A percentile compares a stretch with the other conserved stretches of the same genome.
These are phyloP conservation scores for Limnodromus scolopaceus DNA, from an alignment of 2,797 vertebrate species.

Conservation along the genomic window DNA sequence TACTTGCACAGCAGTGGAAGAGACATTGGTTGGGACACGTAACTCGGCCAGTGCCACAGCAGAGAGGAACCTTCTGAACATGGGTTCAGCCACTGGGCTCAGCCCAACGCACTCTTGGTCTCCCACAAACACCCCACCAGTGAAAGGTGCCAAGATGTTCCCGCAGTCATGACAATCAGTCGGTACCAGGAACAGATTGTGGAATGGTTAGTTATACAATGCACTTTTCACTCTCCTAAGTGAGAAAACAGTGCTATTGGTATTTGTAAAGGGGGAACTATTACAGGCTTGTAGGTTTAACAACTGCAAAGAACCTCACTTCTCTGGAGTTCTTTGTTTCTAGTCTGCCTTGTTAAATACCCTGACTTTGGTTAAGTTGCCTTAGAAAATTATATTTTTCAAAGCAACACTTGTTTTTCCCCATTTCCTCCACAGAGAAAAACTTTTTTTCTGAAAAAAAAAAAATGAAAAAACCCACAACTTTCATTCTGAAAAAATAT, in stretches of 20 bases:
- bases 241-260: background rate
- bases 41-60: background rate
- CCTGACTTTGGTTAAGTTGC: background rate
- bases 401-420: background rate
- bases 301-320: background rate
- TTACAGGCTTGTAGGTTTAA: background rate
- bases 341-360: background rate
- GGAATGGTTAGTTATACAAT: constrained; percentile 20
- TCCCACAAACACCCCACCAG: background rate
- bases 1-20: constrained; percentile 11
- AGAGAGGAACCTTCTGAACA: constrained; percentile 22
- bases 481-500: background rate
- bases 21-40: background rate
- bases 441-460: background rate
- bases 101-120: background rate
- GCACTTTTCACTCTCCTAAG: background rate
- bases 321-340: background rate
- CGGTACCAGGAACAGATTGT: constrained; percentile 49
- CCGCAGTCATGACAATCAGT: constrained; percentile 23
- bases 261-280: background rate
- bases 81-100: background rate
- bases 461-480: rapidly evolving
- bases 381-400: background rate
- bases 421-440: background rate
- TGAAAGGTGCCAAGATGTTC: constrained; percentile 46